Evolutionary conservation across 2,888 invertebrate genomes (phyloP), one percentile per base, ranked within the genome.

Genomic region (Agrotis clavis): DNA sequence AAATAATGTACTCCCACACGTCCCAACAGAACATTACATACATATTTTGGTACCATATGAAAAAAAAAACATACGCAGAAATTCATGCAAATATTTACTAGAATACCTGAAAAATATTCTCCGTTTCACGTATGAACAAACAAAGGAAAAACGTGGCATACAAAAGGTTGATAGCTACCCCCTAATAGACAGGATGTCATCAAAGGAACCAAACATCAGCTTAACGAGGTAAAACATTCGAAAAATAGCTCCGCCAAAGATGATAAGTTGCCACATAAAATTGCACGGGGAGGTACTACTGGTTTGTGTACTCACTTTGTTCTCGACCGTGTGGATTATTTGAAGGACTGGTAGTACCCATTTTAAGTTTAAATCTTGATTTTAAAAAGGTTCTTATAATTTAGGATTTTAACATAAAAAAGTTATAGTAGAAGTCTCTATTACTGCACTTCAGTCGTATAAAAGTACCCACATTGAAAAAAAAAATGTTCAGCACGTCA

Each of bases 221-320:
- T 90, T 90, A 93, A 93, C 90, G 92, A 93, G 87, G 90, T 90
- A 88, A 91, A 90, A 90, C 89, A 90, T 92, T 90, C 89, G 90
- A 91, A 90, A 91, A 92, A 92, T 92, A 89, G 88, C 90, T 88
- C 79, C 83, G 82, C 86, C 90, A 84, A 90, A 92, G 87, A 93
- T 93, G 92, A 93, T 91, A 89, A 91, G 91, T 92, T 86, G 83
- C 85, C 85, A 87, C 90, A 88, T 92, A 90, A 92, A 90, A 89
- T 88, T 87, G 86, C 78, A 67, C 57, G 63, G 21, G 51, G 56
- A 9, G 13, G 41, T 85, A 86, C 82, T 59, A 54, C 0, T 65
- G 62, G 71, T 66, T 53, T 66, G 35, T 53, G 64, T 71, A 71
- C 67, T 81, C 86, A 63, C 67, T 74, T 67, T 61, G 59, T 73